Evolutionary conservation across 2,113 vertebrate genomes (phyloP).

Genomic region (Paramormyrops kingsleyae): DNA sequence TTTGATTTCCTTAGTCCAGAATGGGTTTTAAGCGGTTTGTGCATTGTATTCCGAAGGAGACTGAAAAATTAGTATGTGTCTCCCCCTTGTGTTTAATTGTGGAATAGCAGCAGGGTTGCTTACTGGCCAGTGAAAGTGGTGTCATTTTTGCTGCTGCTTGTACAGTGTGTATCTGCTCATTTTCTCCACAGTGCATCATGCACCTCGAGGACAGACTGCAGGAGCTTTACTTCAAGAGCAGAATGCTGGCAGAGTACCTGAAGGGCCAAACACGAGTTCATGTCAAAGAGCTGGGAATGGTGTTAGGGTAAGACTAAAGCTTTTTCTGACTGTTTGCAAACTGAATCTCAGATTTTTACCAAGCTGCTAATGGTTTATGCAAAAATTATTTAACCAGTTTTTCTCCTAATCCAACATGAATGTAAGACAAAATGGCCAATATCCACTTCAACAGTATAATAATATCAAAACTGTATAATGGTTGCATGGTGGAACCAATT

Average conservation of each 20-base stretch:
- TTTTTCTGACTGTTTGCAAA: neutral
- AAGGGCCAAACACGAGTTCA: constrained; percentile 96
- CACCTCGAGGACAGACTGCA: constrained; percentile 94
- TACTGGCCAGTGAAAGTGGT: neutral
- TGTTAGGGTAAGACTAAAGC: constrained; percentile 75
- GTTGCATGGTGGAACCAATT: neutral
- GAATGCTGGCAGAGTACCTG: constrained; percentile 94
- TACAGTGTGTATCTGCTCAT: neutral
- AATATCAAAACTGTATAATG: neutral
- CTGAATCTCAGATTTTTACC: neutral
- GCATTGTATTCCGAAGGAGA: neutral
- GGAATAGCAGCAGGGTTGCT: neutral
- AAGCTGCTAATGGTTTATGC: neutral
- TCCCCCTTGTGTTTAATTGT: neutral
- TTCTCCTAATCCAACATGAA: neutral
- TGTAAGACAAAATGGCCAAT: neutral
- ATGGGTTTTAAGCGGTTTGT: neutral
- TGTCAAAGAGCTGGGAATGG: constrained; percentile 89
- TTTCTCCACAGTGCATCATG: constrained; percentile 81
- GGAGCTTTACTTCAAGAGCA: constrained; percentile 97
- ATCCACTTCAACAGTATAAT: neutral
- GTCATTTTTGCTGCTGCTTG: neutral
- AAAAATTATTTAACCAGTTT: neutral
- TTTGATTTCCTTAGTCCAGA: neutral
- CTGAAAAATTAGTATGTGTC: neutral